phyloP scores from a whole-genome alignment of 2,113 vertebrate genomes.

The Barbus barbus region DNA sequence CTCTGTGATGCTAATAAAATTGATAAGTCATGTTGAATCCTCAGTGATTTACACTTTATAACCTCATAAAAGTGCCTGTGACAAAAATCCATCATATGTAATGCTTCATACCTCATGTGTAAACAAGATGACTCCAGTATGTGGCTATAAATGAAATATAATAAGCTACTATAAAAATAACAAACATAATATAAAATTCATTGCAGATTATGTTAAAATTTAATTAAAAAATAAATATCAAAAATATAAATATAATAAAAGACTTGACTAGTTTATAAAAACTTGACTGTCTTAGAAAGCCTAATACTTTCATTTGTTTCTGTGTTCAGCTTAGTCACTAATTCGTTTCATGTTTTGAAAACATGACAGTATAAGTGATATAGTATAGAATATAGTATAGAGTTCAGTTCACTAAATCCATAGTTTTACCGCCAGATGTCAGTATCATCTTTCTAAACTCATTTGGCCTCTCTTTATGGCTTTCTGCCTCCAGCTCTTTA shows the following conservation, averaged over 20 bases:
- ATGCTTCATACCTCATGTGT: not conserved
- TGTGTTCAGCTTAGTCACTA: not conserved
- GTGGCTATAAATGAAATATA: too few relatives aligned
- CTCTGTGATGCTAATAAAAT: not conserved
- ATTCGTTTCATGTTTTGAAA: not conserved
- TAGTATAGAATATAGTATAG: too few relatives aligned
- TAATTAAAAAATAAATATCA: too few relatives aligned
- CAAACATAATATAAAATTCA: not conserved
- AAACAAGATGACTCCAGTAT: not conserved
- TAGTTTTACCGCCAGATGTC: constrained; percentile 39
- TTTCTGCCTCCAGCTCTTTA: not conserved
- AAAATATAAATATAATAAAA: too few relatives aligned
- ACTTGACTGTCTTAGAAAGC: not conserved
- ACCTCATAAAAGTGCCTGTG: not conserved
- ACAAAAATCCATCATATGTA: not conserved
- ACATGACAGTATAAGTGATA: not conserved
- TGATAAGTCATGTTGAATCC: not conserved
- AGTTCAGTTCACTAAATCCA: not conserved
- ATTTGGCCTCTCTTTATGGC: not conserved
- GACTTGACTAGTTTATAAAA: too few relatives aligned
- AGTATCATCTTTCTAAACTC: constrained; percentile 16
- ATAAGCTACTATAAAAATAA: too few relatives aligned
- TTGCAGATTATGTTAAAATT: not conserved
- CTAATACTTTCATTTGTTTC: not conserved
- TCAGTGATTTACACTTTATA: not conserved